These are phyloP conservation scores for Forbesichthys agassizii DNA, from an alignment of 2,113 vertebrate genomes.

Conservation along the genomic window DNA sequence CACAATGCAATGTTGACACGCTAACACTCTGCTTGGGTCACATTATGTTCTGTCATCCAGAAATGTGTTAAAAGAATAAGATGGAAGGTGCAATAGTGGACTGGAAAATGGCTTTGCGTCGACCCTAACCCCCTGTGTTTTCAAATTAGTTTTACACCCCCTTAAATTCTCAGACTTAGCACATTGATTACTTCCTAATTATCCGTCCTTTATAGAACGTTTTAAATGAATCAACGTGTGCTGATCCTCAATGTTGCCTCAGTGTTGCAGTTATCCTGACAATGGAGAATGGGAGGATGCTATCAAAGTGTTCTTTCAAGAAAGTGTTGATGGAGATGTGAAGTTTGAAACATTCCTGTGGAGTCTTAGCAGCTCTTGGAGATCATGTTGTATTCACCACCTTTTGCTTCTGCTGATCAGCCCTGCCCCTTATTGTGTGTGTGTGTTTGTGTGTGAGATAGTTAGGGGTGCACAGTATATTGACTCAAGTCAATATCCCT, in stretches of 20 bases:
- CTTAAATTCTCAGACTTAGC: neutral
- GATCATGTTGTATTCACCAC: constrained; percentile 31
- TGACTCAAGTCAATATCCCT: no score
- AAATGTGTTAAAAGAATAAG: neutral
- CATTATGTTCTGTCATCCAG: neutral
- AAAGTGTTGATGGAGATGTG: constrained; percentile 38
- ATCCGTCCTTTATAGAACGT: no score
- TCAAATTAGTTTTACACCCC: neutral
- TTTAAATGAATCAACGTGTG: no score
- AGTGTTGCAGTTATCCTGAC: neutral
- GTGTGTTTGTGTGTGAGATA: constrained; percentile 10
- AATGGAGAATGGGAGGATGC: no score
- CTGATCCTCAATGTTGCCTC: neutral
- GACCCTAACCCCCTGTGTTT: neutral
- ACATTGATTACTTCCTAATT: neutral
- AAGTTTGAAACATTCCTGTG: constrained; percentile 35
- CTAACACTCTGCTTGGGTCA: constrained; percentile 20
- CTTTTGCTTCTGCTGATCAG: constrained; percentile 46
- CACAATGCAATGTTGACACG: constrained; percentile 1
- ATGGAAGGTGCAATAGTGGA: neutral
- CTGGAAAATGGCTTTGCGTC: neutral
- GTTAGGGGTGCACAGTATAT: neutral
- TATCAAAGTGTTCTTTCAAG: no score
- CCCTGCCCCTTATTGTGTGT: constrained; percentile 5
- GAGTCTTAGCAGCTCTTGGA: constrained; percentile 42